These are phyloP conservation scores for Prunella fulvescens DNA, from an alignment of 2,113 vertebrate genomes.

Conservation along the genomic window DNA sequence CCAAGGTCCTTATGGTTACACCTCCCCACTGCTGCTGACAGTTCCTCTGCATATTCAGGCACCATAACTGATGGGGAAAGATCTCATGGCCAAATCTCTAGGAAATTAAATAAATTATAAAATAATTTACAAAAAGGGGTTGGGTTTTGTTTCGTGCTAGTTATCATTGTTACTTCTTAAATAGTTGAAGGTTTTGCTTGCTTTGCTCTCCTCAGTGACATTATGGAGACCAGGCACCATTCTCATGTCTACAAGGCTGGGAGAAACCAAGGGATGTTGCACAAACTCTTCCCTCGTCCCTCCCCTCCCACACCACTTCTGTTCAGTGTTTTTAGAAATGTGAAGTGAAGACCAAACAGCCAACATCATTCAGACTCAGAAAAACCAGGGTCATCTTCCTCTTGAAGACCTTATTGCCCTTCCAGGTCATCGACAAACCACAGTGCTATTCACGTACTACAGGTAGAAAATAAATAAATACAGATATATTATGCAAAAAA, in stretches of 20 bases:
- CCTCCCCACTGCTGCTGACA: background rate
- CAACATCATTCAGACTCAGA: background rate
- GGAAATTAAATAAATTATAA: slow-evolving; percentile 75
- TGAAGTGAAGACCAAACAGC: background rate
- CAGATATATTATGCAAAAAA: slow-evolving; percentile 76
- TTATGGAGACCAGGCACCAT: background rate
- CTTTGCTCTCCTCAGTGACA: background rate
- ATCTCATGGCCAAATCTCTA: slow-evolving; percentile 72
- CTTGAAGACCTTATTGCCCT: slow-evolving; percentile 61
- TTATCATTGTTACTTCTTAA: background rate
- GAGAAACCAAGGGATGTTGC: background rate
- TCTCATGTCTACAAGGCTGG: background rate
- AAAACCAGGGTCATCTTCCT: background rate
- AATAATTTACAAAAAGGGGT: slow-evolving; percentile 65
- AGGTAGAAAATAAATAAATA: slow-evolving; percentile 88
- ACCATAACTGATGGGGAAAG: slow-evolving; percentile 70
- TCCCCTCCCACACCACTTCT: background rate
- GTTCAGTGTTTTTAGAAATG: background rate
- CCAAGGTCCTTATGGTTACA: background rate
- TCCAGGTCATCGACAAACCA: slow-evolving; percentile 66
- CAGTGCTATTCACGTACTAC: slow-evolving; percentile 73
- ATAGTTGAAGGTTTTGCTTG: background rate
- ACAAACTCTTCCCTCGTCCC: rapidly evolving
- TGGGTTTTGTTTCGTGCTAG: background rate
- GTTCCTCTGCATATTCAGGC: slow-evolving; percentile 74